These are phyloP conservation scores for Philaenus spumarius DNA, from an alignment of 1,140 invertebrate genomes.

Conservation along the genomic window DNA sequence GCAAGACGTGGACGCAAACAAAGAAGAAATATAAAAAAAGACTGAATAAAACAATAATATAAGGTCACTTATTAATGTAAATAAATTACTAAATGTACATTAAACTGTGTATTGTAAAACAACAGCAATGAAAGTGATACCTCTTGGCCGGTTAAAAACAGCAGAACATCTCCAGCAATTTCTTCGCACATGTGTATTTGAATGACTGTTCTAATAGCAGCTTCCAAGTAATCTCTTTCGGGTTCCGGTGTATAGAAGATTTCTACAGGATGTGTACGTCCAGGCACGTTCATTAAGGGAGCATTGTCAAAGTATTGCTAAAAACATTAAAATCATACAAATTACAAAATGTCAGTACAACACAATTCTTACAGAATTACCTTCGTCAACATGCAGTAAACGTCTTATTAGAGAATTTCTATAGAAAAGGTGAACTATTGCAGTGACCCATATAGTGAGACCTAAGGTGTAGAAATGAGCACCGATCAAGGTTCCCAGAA, in stretches of 20 bases:
- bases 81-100: too few relatives aligned
- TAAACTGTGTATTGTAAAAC: too few relatives aligned
- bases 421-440: too few relatives aligned
- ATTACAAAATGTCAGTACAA: too few relatives aligned
- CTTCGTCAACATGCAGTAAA: background rate
- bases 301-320: conserved; percentile 96
- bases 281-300: conserved; percentile 97
- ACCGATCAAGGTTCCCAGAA: too few relatives aligned
- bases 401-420: too few relatives aligned
- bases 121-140: conserved; percentile 32
- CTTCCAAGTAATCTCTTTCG: conserved; percentile 96
- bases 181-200: conserved; percentile 99
- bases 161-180: conserved; percentile 82
- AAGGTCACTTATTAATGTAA: too few relatives aligned
- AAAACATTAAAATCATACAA: conserved; percentile 16
- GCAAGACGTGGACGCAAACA: too few relatives aligned
- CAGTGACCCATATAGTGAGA: too few relatives aligned
- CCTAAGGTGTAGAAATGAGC: background rate
- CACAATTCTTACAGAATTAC: conserved; percentile 6
- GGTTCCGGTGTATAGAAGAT: conserved; percentile 99
- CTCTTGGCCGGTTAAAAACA: conserved; percentile 92
- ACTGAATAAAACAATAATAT: too few relatives aligned
- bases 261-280: conserved; percentile 92
- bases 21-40: too few relatives aligned
- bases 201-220: conserved; percentile 95